A percentile compares a stretch with the other conserved stretches of the same genome.
These are phyloP conservation scores for Cinclus mexicanus DNA, from an alignment of 2,113 vertebrate species.

Conservation along the genomic window DNA sequence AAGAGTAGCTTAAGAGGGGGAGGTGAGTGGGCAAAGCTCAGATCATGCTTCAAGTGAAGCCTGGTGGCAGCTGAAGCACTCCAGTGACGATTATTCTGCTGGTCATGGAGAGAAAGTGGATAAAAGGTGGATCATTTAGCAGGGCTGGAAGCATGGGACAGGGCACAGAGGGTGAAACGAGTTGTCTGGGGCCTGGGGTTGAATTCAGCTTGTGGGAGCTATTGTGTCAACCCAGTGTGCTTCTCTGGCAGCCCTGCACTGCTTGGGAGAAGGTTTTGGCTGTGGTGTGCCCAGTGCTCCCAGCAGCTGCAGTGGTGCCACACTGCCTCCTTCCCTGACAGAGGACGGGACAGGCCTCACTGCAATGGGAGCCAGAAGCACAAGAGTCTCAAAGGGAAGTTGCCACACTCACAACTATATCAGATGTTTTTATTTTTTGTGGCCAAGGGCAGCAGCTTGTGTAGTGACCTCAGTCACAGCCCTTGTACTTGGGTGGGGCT, in stretches of 20 bases:
- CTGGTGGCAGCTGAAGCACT: neutral
- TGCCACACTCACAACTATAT: neutral
- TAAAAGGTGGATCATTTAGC: neutral
- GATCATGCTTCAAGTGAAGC: neutral
- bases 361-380: rapidly evolving
- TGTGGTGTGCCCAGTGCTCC: neutral
- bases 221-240: neutral
- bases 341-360: neutral
- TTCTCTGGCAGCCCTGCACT: rapidly evolving
- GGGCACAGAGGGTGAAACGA: rapidly evolving
- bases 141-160: neutral
- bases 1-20: neutral
- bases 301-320: rapidly evolving
- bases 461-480: rapidly evolving
- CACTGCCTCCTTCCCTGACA: neutral
- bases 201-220: neutral
- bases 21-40: neutral
- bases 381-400: neutral
- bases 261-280: neutral
- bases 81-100: neutral
- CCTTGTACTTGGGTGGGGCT: neutral
- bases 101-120: neutral
- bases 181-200: neutral
- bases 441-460: neutral
- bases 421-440: neutral